Evolutionary conservation across 2,888 invertebrate genomes (phyloP), one percentile per base, ranked within the genome.

Genomic region (Cetonia aurata): DNA sequence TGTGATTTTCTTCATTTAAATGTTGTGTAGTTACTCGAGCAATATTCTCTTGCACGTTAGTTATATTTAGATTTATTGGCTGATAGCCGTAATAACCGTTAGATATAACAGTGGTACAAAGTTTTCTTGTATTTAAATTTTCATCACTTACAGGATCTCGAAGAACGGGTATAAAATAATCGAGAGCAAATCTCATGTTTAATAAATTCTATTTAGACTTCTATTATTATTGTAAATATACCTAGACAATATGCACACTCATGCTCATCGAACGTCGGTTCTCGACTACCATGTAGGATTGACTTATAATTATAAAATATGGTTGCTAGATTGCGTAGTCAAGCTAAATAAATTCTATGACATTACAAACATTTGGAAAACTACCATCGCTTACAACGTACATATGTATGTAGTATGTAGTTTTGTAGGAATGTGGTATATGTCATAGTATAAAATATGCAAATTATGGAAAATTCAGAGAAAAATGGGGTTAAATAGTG

Each of bases 81-180:
- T 87, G 86, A 79, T 84, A 87, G 65, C 88, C 88, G 74, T 88
- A 87, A 77, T 87, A 88, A 77, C 86, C 86, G 80, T 87, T 87
- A 53, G 85, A 86, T 57, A 87, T 87, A 78, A 87, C 83, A 78
- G 86, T 86, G 75, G 86, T 80, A 78, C 78, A 82, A 82, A 78
- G 83, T 84, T 78, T 83, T n/a, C 41, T 68, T 33, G 67, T 67
- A 33, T 72, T 71, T 68, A 72, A 71, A 67, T 72, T 71, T 37
- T 72, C 74, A 33, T 70, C 71, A 50, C 73, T 73, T 41, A 72
- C 70, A 25, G 76, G 76, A 68, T 77, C 74, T 46, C 75, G 71
- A 17, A 71, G 57, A 53, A 73, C 73, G 1, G 75, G 72, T 71
- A 76, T 74, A 55, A 71, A 71, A 52, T 67, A 75, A 53, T 74